Conservation (phyloP, 2,888 invertebrate genomes). For the Pollenia amentaria region DNA sequence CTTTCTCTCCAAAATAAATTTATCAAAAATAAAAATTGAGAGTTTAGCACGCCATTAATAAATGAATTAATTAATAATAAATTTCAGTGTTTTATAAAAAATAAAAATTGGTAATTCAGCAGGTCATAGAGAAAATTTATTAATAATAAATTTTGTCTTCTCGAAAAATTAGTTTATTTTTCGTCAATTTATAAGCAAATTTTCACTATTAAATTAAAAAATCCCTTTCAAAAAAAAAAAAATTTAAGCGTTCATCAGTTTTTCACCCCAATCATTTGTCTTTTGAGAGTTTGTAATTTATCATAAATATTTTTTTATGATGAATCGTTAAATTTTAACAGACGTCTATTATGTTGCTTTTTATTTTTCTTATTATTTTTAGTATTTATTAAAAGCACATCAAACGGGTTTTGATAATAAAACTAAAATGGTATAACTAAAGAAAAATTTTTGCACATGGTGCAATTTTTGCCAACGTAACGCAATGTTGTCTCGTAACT, state of each 20-base stretch:
- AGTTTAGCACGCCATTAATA: too few species aligned
- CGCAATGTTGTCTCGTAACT: background rate
- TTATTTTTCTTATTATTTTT: constrained; percentile 15
- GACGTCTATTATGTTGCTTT: constrained; percentile 6
- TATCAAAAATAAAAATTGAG: too few species aligned
- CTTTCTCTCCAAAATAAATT: too few species aligned
- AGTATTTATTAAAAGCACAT: constrained; percentile 45
- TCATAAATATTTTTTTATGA: constrained; percentile 43
- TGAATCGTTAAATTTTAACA: constrained; percentile 57
- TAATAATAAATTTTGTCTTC: too few species aligned
- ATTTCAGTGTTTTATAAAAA: too few species aligned
- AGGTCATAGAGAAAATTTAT: too few species aligned
- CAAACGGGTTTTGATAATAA: constrained; percentile 18
- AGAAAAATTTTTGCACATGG: constrained; percentile 39
- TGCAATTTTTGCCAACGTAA: constrained; percentile 30
- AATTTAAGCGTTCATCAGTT: background rate
- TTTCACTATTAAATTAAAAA: too few species aligned
- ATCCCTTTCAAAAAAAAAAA: background rate
- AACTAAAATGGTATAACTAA: constrained; percentile 41
- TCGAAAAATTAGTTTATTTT: too few species aligned
- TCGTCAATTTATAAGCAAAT: too few species aligned
- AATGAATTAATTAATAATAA: too few species aligned
- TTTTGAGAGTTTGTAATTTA: constrained; percentile 43
- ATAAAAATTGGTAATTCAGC: too few species aligned
- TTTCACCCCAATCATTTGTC: constrained; percentile 35